Evolutionary conservation across 1,140 invertebrate species (phyloP), one percentile per base, ranked within the genome.

Genomic region (Lordiphosa stackelbergi): DNA sequence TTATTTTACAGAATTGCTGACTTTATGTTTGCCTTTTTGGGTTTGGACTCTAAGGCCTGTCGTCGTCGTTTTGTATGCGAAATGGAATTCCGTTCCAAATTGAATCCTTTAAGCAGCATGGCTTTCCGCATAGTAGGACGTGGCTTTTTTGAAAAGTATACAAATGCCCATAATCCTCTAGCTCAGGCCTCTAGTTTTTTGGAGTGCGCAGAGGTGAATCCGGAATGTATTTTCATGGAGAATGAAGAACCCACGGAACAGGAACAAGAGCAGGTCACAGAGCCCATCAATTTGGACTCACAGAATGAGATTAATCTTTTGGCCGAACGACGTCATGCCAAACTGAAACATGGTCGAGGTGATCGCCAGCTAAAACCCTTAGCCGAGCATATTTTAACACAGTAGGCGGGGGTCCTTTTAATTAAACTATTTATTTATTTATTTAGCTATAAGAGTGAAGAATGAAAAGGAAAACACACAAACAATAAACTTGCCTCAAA

Each of bases 31-130:
- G 65, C 70, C 19, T 87, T 87, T 28, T 54, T 87, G 63, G 86
- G 86, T 0, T 51, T 87, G 13, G 84, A 85, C 42, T 71, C 86
- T 5, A 65, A 54, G 28, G 84, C 85, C 4, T 87, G 86, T 13
- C 85, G 86, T 31, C 85, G 74, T 4, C 81, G 86, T 31, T 87
- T 87, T 28, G 72, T 87, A 5, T 87, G 86, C 47, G 86, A 87
- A 71, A 85, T 87, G 81, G 86, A 87, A 46, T 87, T 87, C 66
- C 74, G 83, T 4, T 83, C 85, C 5, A 85, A 75, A 13, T 7
- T 57, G 8, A 87, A 85, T 58, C 85, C 85, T 11, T 16, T 87
- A 45, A 85, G 75, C n/a, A 72, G 73, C 59, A 87, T 87, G 75
- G 85, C 75, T 35, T 87, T 87, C 64, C 75, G 85, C n/a, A 75